These are phyloP conservation scores for Blastobasis adustella DNA, from an alignment of 2,888 invertebrate species.

Conservation along the genomic window DNA sequence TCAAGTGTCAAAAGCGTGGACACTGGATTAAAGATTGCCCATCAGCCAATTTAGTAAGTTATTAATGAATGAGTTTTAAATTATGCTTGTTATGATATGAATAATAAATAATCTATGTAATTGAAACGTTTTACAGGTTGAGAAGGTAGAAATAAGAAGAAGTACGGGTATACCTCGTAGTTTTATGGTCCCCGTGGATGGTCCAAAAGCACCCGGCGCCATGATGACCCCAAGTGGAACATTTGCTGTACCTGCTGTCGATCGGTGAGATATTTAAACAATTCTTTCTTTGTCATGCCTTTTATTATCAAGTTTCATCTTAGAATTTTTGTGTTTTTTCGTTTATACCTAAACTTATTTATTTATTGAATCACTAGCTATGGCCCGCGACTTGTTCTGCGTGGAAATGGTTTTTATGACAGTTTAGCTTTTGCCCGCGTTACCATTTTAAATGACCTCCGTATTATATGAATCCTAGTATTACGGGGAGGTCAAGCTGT, in stretches of 20 bases:
- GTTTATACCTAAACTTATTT: too few relatives aligned
- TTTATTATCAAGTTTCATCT: too few relatives aligned
- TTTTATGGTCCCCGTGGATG: slow-evolving; percentile 95
- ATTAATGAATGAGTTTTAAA: background rate
- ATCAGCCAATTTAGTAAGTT: slow-evolving; percentile 67
- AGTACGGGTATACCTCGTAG: slow-evolving; percentile 98
- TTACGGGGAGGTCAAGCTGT: too few relatives aligned
- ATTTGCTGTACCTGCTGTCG: slow-evolving; percentile 91
- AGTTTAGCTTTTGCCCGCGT: too few relatives aligned
- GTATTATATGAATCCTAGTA: too few relatives aligned
- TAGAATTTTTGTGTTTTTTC: too few relatives aligned
- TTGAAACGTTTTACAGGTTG: slow-evolving; percentile 49
- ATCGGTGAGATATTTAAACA: slow-evolving; percentile 78
- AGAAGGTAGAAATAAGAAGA: slow-evolving; percentile 87
- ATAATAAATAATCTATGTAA: background rate
- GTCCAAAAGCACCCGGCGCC: slow-evolving; percentile 91
- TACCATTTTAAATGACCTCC: too few relatives aligned
- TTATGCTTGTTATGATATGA: too few relatives aligned
- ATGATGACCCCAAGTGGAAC: slow-evolving; percentile 92
- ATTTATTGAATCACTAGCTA: too few relatives aligned
- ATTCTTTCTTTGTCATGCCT: background rate
- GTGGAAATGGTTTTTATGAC: too few relatives aligned
- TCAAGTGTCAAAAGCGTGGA: slow-evolving; percentile 94
- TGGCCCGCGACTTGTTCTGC: too few relatives aligned
- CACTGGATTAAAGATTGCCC: slow-evolving; percentile 99